phyloP scores from a whole-genome alignment of 2,888 invertebrate genomes.

The Sturmia bella region DNA sequence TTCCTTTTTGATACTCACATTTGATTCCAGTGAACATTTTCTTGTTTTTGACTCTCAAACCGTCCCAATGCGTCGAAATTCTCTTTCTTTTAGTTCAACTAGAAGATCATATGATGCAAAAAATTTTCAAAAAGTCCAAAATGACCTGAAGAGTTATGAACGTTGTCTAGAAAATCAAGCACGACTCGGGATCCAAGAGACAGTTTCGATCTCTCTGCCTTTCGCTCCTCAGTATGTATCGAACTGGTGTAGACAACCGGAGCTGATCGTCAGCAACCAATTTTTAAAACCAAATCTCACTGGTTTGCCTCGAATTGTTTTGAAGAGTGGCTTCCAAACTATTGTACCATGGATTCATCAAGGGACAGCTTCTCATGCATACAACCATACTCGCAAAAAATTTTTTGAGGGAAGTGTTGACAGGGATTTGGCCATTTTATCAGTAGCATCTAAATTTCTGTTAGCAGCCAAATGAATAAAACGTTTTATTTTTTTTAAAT shows the following conservation, averaged over 20 bases:
- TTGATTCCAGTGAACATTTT: conserved; percentile 25
- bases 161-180: no score
- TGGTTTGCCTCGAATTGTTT: background rate
- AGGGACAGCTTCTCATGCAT: background rate
- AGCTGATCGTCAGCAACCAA: no score
- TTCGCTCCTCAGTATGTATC: background rate
- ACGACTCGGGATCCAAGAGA: background rate
- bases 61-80: conserved; percentile 6
- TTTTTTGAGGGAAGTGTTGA: background rate
- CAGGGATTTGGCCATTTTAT: conserved; percentile 46
- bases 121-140: no score
- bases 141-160: no score
- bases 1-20: conserved; percentile 7
- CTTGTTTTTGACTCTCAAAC: conserved; percentile 25
- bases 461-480: conserved; percentile 47
- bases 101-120: background rate
- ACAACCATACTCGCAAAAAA: background rate
- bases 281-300: no score
- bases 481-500: conserved; percentile 38
- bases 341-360: conserved; percentile 11
- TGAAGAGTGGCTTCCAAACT: conserved; percentile 8
- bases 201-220: conserved; percentile 14
- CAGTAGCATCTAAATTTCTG: conserved; percentile 31
- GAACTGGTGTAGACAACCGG: no score
- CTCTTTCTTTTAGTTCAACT: conserved; percentile 11